phyloP scores from a whole-genome alignment of 2,888 invertebrate species.

The Epinotia brunnichana region DNA sequence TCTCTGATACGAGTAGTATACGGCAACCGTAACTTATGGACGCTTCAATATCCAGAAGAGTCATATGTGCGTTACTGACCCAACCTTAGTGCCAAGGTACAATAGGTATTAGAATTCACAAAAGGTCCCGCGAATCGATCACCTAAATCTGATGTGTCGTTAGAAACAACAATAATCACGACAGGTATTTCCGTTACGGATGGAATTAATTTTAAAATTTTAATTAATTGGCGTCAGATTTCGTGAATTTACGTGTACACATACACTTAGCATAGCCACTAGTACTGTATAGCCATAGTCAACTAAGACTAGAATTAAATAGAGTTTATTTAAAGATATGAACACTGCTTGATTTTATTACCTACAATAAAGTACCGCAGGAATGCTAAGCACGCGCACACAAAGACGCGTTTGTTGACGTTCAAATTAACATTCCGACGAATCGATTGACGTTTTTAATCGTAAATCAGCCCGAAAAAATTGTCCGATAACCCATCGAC shows the following conservation, averaged over 20 bases:
- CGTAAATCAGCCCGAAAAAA: slow-evolving; percentile 60
- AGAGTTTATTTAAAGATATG: background rate
- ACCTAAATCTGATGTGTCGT: background rate
- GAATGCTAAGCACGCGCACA: background rate
- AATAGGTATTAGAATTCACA: background rate
- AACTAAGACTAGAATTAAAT: background rate
- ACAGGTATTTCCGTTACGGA: background rate
- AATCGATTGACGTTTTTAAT: slow-evolving; percentile 43
- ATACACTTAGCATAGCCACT: background rate
- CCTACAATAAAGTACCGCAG: background rate
- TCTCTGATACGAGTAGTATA: background rate
- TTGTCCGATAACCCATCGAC: slow-evolving; percentile 75
- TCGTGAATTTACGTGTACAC: background rate
- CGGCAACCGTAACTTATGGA: background rate
- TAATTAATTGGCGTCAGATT: too few relatives aligned
- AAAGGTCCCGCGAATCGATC: background rate
- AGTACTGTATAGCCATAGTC: background rate
- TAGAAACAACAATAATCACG: background rate
- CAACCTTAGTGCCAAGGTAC: background rate
- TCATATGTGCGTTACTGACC: too few relatives aligned
- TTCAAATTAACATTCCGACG: slow-evolving; percentile 21
- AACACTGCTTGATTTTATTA: background rate
- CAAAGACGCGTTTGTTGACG: slow-evolving; percentile 2
- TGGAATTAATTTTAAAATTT: too few relatives aligned
- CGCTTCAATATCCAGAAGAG: background rate